Evolutionary conservation across 1,140 invertebrate species (phyloP).

Genomic region (Delia radicum): DNA sequence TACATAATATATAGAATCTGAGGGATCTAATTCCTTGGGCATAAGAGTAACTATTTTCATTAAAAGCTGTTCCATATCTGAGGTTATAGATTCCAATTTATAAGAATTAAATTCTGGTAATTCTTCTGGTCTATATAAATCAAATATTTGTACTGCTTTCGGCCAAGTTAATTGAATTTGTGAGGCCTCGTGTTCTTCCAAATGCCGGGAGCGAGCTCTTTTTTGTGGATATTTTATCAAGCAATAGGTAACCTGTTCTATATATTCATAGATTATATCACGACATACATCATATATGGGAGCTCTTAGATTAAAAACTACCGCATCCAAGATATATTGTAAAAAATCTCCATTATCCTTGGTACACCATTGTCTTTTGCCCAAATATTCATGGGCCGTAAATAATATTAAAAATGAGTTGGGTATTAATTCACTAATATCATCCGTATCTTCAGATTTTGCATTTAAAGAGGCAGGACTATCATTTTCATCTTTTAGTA

Average conservation of each 20-base stretch:
- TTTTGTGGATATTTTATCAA: constrained; percentile 83
- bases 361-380: constrained; percentile 73
- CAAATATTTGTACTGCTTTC: constrained; percentile 74
- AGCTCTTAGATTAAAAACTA: constrained; percentile 67
- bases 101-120: constrained; percentile 84
- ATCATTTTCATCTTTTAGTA: constrained; percentile 57
- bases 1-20: constrained; percentile 62
- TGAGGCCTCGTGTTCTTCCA: constrained; percentile 77
- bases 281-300: constrained; percentile 58
- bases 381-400: constrained; percentile 82
- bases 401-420: constrained; percentile 77
- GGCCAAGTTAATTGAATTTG: constrained; percentile 77
- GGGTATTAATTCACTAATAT: constrained; percentile 66
- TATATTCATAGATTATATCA: constrained; percentile 56
- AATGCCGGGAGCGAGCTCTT: constrained; percentile 69
- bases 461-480: constrained; percentile 8
- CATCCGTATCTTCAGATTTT: constrained; percentile 34
- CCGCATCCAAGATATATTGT: constrained; percentile 72
- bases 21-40: constrained; percentile 67
- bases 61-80: constrained; percentile 76
- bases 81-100: constrained; percentile 67
- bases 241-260: constrained; percentile 85
- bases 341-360: constrained; percentile 74
- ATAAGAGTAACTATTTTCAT: constrained; percentile 73
- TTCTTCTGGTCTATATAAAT: constrained; percentile 77